Evolutionary conservation across 2,797 vertebrate species (phyloP).

Genomic region (Sebastes hopkinsi): DNA sequence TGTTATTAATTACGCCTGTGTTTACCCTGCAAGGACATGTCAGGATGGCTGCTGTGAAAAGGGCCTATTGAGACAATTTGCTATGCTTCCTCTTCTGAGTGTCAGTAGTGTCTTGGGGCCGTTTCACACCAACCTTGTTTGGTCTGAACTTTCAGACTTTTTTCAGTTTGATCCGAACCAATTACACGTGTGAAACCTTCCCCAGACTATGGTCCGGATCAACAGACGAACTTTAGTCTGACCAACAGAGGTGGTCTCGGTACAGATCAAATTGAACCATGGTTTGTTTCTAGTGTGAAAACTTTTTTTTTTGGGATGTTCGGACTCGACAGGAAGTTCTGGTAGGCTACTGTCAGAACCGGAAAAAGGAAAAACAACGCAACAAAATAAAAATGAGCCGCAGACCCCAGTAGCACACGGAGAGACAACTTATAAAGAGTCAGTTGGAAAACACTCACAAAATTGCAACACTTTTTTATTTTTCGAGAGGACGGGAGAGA

Average conservation of each 20-base stretch:
- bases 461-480: background rate
- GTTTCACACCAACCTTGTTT: background rate
- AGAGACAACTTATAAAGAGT: background rate
- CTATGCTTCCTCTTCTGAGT: background rate
- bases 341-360: background rate
- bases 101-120: background rate
- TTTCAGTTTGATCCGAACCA: background rate
- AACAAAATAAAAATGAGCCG: too few species aligned
- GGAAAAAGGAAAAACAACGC: background rate
- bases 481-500: background rate
- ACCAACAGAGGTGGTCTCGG: background rate
- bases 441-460: background rate
- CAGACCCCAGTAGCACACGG: background rate
- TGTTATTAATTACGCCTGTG: too few species aligned
- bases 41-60: too few species aligned
- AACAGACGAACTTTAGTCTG: background rate
- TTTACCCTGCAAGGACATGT: too few species aligned
- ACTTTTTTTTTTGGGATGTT: background rate
- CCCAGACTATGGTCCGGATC: background rate
- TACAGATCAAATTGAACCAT: background rate
- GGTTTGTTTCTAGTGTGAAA: background rate
- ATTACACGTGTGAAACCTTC: background rate
- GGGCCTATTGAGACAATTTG: background rate
- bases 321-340: background rate
- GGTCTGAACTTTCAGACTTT: background rate